These are phyloP conservation scores for Hybos culiciformis DNA, from an alignment of 2,888 invertebrate species.

Conservation along the genomic window DNA sequence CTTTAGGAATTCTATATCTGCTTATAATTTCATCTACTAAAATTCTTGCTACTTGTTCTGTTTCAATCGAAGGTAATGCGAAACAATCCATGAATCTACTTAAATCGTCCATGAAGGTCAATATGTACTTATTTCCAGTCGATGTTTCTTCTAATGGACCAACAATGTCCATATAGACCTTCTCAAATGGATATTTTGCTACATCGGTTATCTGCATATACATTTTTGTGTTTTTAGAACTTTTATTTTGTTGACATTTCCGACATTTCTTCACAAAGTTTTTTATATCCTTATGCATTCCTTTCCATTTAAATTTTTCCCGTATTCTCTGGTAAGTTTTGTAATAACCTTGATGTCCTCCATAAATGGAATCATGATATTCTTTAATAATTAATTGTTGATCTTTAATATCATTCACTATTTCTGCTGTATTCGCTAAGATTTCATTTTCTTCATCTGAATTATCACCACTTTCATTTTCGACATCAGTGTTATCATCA, in stretches of 20 bases:
- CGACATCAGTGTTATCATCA: too few relatives aligned
- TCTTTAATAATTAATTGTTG: not conserved
- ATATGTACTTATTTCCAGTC: constrained; percentile 1
- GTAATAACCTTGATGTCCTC: not conserved
- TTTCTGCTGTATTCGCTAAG: too few relatives aligned
- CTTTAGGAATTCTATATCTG: not conserved
- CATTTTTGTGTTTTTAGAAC: not conserved
- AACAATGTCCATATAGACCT: constrained; percentile 6
- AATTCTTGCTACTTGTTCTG: not conserved
- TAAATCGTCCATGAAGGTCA: constrained; percentile 1
- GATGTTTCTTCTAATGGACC: constrained; percentile 3
- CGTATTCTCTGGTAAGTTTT: not conserved
- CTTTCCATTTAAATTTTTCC: not conserved
- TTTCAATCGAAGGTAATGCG: not conserved
- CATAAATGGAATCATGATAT: not conserved
- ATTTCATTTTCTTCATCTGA: too few relatives aligned
- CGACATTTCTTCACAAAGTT: constrained; percentile 1
- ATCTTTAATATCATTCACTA: too few relatives aligned
- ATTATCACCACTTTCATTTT: too few relatives aligned
- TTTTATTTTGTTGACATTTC: constrained; percentile 1
- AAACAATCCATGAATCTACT: not conserved
- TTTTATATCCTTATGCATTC: not conserved
- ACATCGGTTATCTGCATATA: constrained; percentile 4
- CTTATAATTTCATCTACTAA: not conserved
- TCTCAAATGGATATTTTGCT: constrained; percentile 4